These are phyloP conservation scores for Alligator mississippiensis DNA, from an alignment of 2,113 vertebrate species.

Conservation along the genomic window DNA sequence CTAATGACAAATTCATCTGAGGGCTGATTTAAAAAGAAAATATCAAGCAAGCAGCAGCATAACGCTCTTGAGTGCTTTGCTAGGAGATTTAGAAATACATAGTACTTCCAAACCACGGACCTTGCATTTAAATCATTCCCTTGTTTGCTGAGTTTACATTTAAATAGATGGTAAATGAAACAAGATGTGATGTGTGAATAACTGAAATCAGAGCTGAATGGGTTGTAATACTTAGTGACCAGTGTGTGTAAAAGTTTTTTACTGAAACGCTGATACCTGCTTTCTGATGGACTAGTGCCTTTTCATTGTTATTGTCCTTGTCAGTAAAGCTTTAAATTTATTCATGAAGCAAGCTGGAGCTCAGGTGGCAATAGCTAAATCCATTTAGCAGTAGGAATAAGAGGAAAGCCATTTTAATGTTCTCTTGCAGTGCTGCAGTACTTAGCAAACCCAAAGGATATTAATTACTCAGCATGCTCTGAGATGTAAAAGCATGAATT, in stretches of 20 bases:
- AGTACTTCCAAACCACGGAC: background rate
- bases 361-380: constrained; percentile 77
- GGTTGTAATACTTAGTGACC: background rate
- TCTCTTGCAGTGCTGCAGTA: constrained; percentile 57
- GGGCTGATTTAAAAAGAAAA: background rate
- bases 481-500: constrained; percentile 72
- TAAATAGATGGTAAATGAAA: background rate
- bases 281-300: constrained; percentile 49
- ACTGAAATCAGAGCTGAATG: background rate
- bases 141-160: background rate
- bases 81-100: background rate
- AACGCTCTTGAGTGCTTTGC: background rate
- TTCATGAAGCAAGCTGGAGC: constrained; percentile 75
- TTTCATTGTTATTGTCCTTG: constrained; percentile 53
- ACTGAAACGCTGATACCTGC: constrained; percentile 17
- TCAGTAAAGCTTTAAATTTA: constrained; percentile 74
- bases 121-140: background rate
- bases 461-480: constrained; percentile 77
- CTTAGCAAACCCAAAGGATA: constrained; percentile 75
- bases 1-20: rapidly evolving
- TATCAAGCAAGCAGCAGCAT: background rate
- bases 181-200: background rate
- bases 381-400: constrained; percentile 77
- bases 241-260: background rate
- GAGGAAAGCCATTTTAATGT: constrained; percentile 74